A percentile compares a stretch with the other conserved stretches of the same genome.
phyloP scores from a whole-genome alignment of 1,140 invertebrate genomes.

The Campoletis sonorensis region DNA sequence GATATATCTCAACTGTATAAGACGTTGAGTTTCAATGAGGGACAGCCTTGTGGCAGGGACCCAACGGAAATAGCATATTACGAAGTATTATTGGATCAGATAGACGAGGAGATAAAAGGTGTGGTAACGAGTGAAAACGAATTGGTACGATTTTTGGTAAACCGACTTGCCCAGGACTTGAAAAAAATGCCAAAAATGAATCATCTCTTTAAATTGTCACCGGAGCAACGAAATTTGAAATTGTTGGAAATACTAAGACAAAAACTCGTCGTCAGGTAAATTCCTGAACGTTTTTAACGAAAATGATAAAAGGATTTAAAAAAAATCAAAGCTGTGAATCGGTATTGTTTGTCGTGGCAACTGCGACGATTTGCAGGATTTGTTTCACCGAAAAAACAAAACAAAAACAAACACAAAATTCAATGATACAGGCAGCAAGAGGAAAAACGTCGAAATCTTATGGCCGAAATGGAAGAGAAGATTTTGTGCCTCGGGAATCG shows the following conservation, averaged over 20 bases:
- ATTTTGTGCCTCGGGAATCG: slow-evolving; percentile 32
- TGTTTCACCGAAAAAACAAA: slow-evolving; percentile 31
- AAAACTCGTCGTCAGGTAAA: slow-evolving; percentile 50
- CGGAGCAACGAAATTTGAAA: slow-evolving; percentile 47
- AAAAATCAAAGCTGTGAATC: slow-evolving; percentile 16
- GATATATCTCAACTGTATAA: slow-evolving; percentile 49
- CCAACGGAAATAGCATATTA: slow-evolving; percentile 63
- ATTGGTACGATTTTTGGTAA: slow-evolving; percentile 50
- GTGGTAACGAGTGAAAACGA: slow-evolving; percentile 41
- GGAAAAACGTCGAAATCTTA: slow-evolving; percentile 48
- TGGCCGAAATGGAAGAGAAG: slow-evolving; percentile 53
- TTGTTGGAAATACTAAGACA: slow-evolving; percentile 54
- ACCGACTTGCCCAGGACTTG: slow-evolving; percentile 50
- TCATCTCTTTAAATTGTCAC: slow-evolving; percentile 44
- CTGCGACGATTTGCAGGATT: slow-evolving; percentile 21
- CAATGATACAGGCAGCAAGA: slow-evolving; percentile 50
- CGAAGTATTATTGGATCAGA: slow-evolving; percentile 64
- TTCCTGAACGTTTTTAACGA: not conserved
- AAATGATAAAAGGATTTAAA: not conserved
- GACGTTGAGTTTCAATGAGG: slow-evolving; percentile 26
- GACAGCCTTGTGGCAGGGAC: slow-evolving; percentile 38
- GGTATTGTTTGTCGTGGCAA: slow-evolving; percentile 22
- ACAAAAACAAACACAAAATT: slow-evolving; percentile 43
- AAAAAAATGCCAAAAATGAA: slow-evolving; percentile 52
- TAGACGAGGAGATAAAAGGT: slow-evolving; percentile 52